Conservation (phyloP, 2,888 invertebrate genomes). For the Hipparchia sbordonii region DNA sequence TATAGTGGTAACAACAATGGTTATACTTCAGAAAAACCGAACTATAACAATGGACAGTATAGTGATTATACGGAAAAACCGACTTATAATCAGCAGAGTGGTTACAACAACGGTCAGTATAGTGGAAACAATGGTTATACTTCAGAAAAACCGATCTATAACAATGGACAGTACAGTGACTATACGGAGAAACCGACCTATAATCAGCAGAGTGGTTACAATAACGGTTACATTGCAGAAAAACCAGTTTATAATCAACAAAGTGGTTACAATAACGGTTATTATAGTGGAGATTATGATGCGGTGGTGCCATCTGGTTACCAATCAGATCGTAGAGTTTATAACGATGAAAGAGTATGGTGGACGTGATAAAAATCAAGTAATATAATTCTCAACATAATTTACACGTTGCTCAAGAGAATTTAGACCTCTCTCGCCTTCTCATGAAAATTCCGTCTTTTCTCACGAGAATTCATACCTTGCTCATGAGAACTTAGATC, state of each 20-base stretch:
- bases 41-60: slow-evolving; percentile 10
- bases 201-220: slow-evolving; percentile 2
- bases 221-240: neutral
- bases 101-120: neutral
- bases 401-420: no score
- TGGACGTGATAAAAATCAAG: slow-evolving; percentile 12
- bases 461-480: no score
- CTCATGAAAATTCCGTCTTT: no score
- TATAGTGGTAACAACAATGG: neutral
- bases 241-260: neutral
- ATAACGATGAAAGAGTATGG: slow-evolving; percentile 1
- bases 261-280: neutral
- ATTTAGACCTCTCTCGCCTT: no score
- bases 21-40: neutral
- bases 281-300: slow-evolving; percentile 9
- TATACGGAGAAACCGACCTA: slow-evolving; percentile 23
- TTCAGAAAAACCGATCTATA: neutral
- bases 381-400: neutral
- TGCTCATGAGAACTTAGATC: no score
- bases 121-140: neutral
- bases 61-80: slow-evolving; percentile 26
- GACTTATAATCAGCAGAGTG: neutral
- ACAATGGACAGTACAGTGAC: slow-evolving; percentile 16
- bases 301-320: slow-evolving; percentile 2
- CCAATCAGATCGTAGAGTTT: neutral